Conservation (phyloP, 2,888 invertebrate species). For the Rosalia funebris region DNA sequence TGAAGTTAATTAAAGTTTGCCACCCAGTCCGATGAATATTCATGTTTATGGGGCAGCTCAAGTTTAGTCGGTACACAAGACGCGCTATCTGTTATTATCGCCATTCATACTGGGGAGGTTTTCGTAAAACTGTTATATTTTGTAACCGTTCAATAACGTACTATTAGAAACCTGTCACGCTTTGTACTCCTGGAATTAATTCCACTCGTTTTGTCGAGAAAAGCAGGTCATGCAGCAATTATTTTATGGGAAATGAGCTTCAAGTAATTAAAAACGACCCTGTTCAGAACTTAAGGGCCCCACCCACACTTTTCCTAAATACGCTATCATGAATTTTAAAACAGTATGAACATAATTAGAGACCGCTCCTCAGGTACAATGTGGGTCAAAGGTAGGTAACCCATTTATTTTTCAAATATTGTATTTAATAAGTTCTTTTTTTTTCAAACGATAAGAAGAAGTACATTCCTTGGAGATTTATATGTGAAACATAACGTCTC, state of each 20-base stretch:
- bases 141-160: neutral
- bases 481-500: no score
- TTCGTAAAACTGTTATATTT: neutral
- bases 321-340: no score
- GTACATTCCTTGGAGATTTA: no score
- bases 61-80: neutral
- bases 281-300: no score
- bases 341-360: no score
- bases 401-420: no score
- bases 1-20: constrained; percentile 14
- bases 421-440: no score
- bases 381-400: no score
- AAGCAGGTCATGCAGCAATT: neutral
- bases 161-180: neutral
- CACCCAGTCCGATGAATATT: neutral
- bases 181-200: neutral
- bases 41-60: constrained; percentile 6
- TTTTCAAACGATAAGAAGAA: no score
- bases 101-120: neutral
- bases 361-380: no score
- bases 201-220: neutral
- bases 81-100: neutral
- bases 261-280: neutral
- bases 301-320: no score
- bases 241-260: neutral